These are phyloP conservation scores for Lepus europaeus DNA, from an alignment of 2,113 vertebrate species.

Conservation along the genomic window DNA sequence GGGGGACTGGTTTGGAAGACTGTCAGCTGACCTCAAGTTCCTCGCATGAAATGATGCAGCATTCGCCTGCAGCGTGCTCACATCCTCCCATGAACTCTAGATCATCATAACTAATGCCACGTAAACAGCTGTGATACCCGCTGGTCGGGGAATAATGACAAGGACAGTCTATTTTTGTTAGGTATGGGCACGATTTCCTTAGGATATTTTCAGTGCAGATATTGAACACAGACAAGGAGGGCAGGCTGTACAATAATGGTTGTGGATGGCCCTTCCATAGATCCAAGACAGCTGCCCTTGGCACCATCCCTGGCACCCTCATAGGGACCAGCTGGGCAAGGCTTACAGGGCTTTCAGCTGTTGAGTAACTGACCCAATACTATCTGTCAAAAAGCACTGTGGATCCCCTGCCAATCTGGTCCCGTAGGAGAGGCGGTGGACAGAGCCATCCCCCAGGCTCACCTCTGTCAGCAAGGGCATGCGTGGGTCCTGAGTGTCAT, in stretches of 20 bases:
- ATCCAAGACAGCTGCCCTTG: not conserved
- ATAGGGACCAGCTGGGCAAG: not conserved
- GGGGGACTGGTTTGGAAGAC: not conserved
- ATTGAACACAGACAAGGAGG: too few relatives aligned
- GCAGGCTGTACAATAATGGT: rapidly evolving
- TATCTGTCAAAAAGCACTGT: not conserved
- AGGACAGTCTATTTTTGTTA: too few relatives aligned
- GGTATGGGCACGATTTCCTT: too few relatives aligned
- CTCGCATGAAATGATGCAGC: not conserved
- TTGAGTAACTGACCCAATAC: not conserved
- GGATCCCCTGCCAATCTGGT: too few relatives aligned
- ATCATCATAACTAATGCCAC: not conserved
- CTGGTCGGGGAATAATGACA: not conserved
- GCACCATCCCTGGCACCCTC: too few relatives aligned
- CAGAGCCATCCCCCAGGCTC: not conserved
- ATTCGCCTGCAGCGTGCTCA: not conserved
- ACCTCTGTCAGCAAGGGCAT: rapidly evolving
- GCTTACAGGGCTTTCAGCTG: not conserved
- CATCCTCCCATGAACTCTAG: not conserved
- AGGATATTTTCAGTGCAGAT: not conserved
- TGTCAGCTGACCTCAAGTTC: not conserved
- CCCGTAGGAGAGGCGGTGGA: not conserved
- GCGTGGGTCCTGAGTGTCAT: not conserved
- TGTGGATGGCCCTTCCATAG: too few relatives aligned
- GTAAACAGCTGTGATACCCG: not conserved